Evolutionary conservation across 2,797 vertebrate genomes (phyloP), one percentile per base, ranked within the genome.

Genomic region (Alfaro cultratus): DNA sequence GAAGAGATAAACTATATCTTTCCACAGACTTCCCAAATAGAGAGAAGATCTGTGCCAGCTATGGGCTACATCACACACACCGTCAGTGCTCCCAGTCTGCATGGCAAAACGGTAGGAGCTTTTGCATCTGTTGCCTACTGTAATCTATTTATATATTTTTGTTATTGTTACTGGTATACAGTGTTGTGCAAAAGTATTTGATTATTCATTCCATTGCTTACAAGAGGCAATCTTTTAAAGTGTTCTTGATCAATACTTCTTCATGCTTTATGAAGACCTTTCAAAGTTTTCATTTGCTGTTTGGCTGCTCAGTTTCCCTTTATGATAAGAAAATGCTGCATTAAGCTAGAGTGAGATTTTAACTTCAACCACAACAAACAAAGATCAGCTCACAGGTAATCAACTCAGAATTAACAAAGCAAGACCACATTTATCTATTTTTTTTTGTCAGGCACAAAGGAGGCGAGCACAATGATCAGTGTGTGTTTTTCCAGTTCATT

Each of bases 61-160:
- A 97, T 99, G 97, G 98, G 99, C 86, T 99, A 99, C 94, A 99
- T 99, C 97, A 99, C 98, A 1, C 99, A 99, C 91, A 99, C 99
- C 0, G 99, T 99, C 95, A 99, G 99, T 7, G 98, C 98, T 16
- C 99, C 98, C 81, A 99, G 98, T 94, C 90, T 99, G 89, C 98
- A 99, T 4, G 98, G 99, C 57, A 99, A 99, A 96, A 99, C 99
- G 96, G 99, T 99, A 96, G 89, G 96, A 83, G 74, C 60, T 72
- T 78, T 64, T 80, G 31, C 76, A 34, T 29, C 18, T 41, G 15
- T 71, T 23, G 26, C 23, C 16, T 53, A 8, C 13, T 1, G 5
- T 57, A 18, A 68, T 26, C 0, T 64, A 15, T 73, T 75, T 0
- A 45, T 51, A 67, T 73, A 62, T 77, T 29, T 34, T 23, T 74